Percentiles rank a stretch among this genome's conserved stretches.
These are phyloP conservation scores for Acanthopleura granulata DNA, from an alignment of 2,888 invertebrate species.

Conservation along the genomic window DNA sequence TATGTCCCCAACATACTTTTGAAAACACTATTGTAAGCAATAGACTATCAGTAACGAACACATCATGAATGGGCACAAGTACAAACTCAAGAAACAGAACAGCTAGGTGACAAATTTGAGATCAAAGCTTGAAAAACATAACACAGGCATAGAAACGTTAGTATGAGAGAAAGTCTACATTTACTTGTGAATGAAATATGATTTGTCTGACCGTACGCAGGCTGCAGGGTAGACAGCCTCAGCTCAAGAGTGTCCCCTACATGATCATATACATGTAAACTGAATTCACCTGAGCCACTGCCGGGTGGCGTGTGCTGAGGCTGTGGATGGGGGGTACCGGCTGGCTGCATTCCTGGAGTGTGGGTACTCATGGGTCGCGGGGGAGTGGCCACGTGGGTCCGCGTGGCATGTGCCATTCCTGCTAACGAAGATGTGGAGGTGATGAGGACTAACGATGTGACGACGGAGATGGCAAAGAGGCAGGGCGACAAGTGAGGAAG, in stretches of 20 bases:
- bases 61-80: too few relatives aligned
- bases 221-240: neutral
- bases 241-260: neutral
- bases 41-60: too few relatives aligned
- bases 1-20: too few relatives aligned
- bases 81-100: too few relatives aligned
- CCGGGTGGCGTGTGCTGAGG: conserved; percentile 34
- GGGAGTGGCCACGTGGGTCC: conserved; percentile 55
- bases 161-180: neutral
- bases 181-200: neutral
- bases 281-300: conserved; percentile 34
- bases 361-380: conserved; percentile 63
- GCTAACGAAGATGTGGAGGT: conserved; percentile 23
- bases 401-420: conserved; percentile 31
- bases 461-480: neutral
- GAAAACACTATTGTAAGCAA: too few relatives aligned
- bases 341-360: conserved; percentile 50
- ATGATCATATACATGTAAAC: conserved; percentile 3
- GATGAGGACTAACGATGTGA: neutral
- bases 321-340: conserved; percentile 34
- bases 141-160: neutral
- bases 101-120: neutral
- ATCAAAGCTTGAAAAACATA: neutral
- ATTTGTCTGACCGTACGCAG: neutral
- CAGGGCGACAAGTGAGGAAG: neutral